Conservation (phyloP, 2,797 vertebrate genomes). For the Pipistrellus pipistrellus region DNA sequence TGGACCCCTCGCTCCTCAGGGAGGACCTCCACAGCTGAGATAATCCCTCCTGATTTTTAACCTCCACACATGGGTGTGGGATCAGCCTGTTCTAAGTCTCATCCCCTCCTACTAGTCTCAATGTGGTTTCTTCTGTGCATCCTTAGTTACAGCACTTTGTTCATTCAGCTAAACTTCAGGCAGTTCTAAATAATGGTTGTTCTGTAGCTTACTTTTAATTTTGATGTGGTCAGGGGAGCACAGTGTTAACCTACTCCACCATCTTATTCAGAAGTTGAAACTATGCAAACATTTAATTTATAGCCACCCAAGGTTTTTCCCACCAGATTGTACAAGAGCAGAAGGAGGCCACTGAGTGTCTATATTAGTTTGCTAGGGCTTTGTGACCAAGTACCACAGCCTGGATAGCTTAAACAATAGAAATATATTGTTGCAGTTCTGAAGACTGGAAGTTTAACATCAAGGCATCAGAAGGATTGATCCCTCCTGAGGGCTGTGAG, state of each 20-base stretch:
- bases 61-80: background rate
- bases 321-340: constrained; percentile 9
- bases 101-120: background rate
- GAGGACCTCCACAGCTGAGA: background rate
- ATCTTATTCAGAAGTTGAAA: background rate
- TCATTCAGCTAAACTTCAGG: background rate
- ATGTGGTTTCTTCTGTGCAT: background rate
- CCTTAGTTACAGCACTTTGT: background rate
- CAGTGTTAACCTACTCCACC: background rate
- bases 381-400: background rate
- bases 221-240: background rate
- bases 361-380: background rate
- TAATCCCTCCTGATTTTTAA: background rate
- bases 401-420: constrained; percentile 24
- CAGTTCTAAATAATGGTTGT: background rate
- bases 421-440: constrained; percentile 19
- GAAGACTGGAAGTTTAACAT: constrained; percentile 2
- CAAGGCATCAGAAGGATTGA: background rate
- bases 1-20: too few species aligned
- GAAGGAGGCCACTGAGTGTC: background rate
- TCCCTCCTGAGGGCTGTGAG: background rate
- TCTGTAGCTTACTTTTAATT: background rate
- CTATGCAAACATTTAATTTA: constrained; percentile 13
- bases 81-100: background rate
- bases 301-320: background rate